Evolutionary conservation across 2,797 vertebrate species (phyloP).

Genomic region (Phoebastria nigripes): DNA sequence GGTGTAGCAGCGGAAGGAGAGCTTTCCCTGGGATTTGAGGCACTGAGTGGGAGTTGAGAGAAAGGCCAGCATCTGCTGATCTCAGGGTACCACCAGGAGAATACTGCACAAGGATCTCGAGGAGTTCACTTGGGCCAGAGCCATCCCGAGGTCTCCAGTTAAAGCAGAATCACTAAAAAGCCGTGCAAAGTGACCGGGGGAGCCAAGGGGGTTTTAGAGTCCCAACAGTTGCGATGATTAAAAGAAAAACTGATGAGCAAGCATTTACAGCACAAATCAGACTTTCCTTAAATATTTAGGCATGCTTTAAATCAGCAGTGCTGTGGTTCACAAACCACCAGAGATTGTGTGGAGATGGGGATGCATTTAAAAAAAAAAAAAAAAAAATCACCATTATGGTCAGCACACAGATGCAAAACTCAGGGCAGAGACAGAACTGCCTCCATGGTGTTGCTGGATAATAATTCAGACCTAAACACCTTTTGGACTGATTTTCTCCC

Average conservation of each 20-base stretch:
- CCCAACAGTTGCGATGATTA: neutral
- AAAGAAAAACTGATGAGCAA: slow-evolving; percentile 1
- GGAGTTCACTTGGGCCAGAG: slow-evolving; percentile 50
- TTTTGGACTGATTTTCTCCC: neutral
- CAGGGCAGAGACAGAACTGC: neutral
- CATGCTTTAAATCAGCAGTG: neutral
- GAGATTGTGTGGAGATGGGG: neutral
- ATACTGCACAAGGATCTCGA: neutral
- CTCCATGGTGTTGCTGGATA: neutral
- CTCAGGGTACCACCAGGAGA: slow-evolving; percentile 59
- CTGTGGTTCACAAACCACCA: neutral
- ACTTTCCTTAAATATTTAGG: neutral
- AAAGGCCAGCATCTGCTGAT: slow-evolving; percentile 60
- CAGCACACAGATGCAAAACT: neutral
- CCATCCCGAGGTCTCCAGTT: neutral
- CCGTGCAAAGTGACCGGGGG: neutral
- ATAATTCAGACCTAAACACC: neutral
- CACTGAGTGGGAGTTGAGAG: slow-evolving; percentile 64
- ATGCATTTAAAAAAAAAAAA: neutral
- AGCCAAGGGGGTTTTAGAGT: neutral
- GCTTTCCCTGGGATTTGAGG: slow-evolving; percentile 50
- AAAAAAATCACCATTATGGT: neutral
- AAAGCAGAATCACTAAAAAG: neutral
- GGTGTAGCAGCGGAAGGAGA: slow-evolving; percentile 55
- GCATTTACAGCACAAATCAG: neutral